Base-by-base conservation (phyloP, 2,113 vertebrate genomes). In the Shinisaurus crocodilurus region DNA sequence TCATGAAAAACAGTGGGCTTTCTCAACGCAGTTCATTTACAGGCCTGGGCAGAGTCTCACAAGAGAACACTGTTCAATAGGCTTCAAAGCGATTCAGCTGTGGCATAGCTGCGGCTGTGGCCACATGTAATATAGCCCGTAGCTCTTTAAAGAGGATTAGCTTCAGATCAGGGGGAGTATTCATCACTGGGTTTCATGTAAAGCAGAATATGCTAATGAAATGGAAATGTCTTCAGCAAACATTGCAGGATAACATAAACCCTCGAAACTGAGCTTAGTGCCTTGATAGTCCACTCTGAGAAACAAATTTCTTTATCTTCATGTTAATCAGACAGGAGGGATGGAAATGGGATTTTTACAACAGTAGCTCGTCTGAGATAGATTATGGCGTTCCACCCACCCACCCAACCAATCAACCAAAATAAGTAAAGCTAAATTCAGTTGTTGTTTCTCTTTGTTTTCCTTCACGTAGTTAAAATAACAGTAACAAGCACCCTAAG, bases 71-170 rank as follows among this genome's bases (percentile, higher is more conserved):
- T 96, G 95, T 97, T 97, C 96, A 92, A 90, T 92, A 92, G 90
- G 92, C 96, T 97, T 97, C 97, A 97, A 97, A 98, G 97, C 93
- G 92, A 94, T 91, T 93, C 94, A 91, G 95, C 88, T 48, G 15
- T 88, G 95, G 95, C 95, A 79, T 10, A 88, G 89, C 95, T n/a
- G 48, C 96, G 92, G 94, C 96, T 96, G 93, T 93, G 95, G 95
- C 96, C 96, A 95, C 96, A 97, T 96, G 96, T 97, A 96, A 97
- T 94, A 91, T 94, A 95, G 97, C 97, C 97, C 95, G 95, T 96
- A 96, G 96, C 96, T 97, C 96, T 97, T 97, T 97, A 96, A 96
- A 97, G 97, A 97, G 97, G 97, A 97, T 98, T 97, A 98, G 97
- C 96, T 88, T 90, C 84, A 96, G 96, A 85, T 95, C 88, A 92